Conservation (phyloP, 2,797 vertebrate genomes). For the Dermochelys coriacea region DNA sequence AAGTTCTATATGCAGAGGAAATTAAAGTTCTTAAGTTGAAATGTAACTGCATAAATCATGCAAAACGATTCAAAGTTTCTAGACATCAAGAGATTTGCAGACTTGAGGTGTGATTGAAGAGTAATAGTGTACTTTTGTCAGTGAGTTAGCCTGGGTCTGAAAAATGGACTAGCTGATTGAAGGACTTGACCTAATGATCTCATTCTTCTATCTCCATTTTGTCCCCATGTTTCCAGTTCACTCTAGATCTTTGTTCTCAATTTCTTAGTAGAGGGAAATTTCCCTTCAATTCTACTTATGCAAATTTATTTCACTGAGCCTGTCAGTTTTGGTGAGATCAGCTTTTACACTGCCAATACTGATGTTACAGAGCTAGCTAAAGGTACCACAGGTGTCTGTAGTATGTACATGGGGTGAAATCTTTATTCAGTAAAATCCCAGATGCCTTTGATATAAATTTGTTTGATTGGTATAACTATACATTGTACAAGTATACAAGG, state of each 20-base stretch:
- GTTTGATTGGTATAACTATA: not conserved
- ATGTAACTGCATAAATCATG: slow-evolving; percentile 64
- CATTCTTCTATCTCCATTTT: slow-evolving; percentile 62
- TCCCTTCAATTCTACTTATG: slow-evolving; percentile 49
- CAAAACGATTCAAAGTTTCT: slow-evolving; percentile 66
- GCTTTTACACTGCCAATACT: not conserved
- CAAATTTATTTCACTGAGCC: slow-evolving; percentile 52
- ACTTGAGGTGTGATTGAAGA: slow-evolving; percentile 72
- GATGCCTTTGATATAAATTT: not conserved
- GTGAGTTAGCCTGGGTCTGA: slow-evolving; percentile 53
- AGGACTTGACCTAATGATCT: slow-evolving; percentile 73
- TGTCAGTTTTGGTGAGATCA: slow-evolving; percentile 25
- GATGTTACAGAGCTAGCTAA: not conserved
- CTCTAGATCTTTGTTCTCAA: slow-evolving; percentile 56
- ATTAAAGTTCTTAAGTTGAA: slow-evolving; percentile 51
- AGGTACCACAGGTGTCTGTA: not conserved
- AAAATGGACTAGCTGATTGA: slow-evolving; percentile 76
- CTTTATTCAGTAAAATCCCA: not conserved
- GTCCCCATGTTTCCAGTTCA: slow-evolving; percentile 61
- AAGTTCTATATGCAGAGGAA: slow-evolving; percentile 44
- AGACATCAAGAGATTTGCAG: slow-evolving; percentile 65
- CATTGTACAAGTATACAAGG: not conserved
- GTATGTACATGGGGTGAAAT: not conserved
- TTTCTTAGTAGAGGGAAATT: slow-evolving; percentile 34
- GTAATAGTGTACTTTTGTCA: slow-evolving; percentile 64